Evolutionary conservation across 2,797 vertebrate genomes (phyloP).

Genomic region (Sebastes ruberrimus): DNA sequence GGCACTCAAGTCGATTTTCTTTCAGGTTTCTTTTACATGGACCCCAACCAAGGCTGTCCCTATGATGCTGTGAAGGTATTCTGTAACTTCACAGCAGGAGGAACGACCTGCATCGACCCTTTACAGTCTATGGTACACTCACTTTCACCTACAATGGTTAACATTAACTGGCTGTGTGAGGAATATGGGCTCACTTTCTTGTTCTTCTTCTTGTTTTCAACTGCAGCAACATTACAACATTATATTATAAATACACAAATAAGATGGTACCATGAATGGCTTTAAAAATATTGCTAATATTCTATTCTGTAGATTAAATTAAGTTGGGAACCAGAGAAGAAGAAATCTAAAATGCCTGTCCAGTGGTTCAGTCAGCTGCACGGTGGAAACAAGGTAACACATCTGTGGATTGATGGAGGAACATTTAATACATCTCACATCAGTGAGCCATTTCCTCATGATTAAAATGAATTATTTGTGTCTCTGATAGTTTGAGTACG

Average conservation of each 20-base stretch:
- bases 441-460: not conserved
- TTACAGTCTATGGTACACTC: slow-evolving; percentile 67
- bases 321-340: slow-evolving; percentile 41
- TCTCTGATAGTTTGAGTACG: slow-evolving; percentile 75
- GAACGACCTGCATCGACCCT: slow-evolving; percentile 80
- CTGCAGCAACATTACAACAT: not conserved
- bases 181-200: not conserved
- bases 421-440: not conserved
- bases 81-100: slow-evolving; percentile 85
- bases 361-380: slow-evolving; percentile 67
- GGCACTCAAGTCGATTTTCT: not conserved
- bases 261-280: not conserved
- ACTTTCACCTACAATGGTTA: not conserved
- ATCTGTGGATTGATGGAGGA: not conserved
- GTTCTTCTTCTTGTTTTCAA: not conserved
- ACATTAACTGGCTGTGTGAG: not conserved
- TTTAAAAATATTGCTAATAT: not conserved
- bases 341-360: slow-evolving; percentile 16
- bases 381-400: slow-evolving; percentile 63
- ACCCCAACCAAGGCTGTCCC: slow-evolving; percentile 84
- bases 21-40: slow-evolving; percentile 83
- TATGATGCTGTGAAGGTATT: slow-evolving; percentile 80
- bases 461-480: not conserved
- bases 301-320: slow-evolving; percentile 66
- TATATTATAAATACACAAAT: not conserved